Conservation (phyloP, 2,888 invertebrate genomes). For the Ypsolopha sequella region DNA sequence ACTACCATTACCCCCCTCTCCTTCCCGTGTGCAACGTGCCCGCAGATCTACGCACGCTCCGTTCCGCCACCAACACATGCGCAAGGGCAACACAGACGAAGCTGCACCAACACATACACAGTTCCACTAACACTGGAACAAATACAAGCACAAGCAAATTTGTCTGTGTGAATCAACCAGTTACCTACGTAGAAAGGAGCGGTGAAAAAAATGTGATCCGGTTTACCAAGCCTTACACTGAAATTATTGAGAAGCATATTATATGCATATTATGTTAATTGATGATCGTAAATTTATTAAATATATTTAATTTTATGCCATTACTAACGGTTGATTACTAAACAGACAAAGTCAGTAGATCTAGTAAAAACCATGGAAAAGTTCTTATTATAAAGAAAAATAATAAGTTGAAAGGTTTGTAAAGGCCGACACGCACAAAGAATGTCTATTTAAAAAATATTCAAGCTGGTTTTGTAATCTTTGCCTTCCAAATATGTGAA, state of each 20-base stretch:
- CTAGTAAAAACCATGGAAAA: neutral
- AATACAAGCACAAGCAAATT: neutral
- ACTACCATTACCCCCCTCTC: constrained; percentile 34
- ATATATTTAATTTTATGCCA: neutral
- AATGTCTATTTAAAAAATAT: constrained; percentile 43
- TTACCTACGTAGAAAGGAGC: constrained; percentile 43
- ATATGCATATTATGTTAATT: neutral
- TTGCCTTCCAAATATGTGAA: constrained; percentile 66
- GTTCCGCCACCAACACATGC: constrained; percentile 27
- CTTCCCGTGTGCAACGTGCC: constrained; percentile 33
- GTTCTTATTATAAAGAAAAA: neutral
- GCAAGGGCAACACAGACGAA: constrained; percentile 22
- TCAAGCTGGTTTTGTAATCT: constrained; percentile 58
- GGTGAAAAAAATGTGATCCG: constrained; percentile 52
- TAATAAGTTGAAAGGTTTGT: neutral
- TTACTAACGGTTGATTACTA: neutral
- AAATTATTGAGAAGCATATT: neutral
- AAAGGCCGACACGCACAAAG: constrained; percentile 29
- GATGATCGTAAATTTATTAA: neutral
- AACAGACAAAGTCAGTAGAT: neutral
- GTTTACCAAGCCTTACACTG: constrained; percentile 27
- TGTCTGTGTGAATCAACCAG: constrained; percentile 22
- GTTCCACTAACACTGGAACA: constrained; percentile 12
- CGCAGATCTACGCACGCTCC: constrained; percentile 46
- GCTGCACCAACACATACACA: constrained; percentile 19